phyloP scores from a whole-genome alignment of 2,888 invertebrate species.

The Tipula helvola region DNA sequence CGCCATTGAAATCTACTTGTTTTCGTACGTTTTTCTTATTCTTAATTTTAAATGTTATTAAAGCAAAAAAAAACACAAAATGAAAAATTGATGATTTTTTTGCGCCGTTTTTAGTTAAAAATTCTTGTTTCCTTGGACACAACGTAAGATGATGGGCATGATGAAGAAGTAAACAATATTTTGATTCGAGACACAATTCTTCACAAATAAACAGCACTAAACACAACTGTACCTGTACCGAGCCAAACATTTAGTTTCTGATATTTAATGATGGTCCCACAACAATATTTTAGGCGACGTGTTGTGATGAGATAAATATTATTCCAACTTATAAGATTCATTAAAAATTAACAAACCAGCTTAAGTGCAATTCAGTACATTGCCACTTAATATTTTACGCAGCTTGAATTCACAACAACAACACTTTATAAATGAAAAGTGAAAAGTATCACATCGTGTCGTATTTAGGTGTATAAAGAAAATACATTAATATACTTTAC shows the following conservation, averaged over 20 bases:
- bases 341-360: not conserved
- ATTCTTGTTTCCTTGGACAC: not conserved
- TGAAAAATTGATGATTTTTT: not conserved
- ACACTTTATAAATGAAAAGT: not conserved
- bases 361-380: not conserved
- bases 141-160: not conserved
- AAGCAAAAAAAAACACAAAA: not conserved
- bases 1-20: not conserved
- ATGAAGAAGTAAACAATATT: not conserved
- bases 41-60: not conserved
- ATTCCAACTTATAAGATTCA: not conserved
- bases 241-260: not conserved
- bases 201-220: not conserved
- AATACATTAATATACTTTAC: not conserved
- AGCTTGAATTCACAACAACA: not conserved
- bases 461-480: not conserved
- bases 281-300: not conserved
- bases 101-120: not conserved
- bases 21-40: not conserved
- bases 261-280: not conserved
- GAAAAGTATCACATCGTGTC: not conserved
- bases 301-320: not conserved
- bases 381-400: not conserved
- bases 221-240: not conserved
- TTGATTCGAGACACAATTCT: not conserved